Percentiles rank a stretch among this genome's conserved stretches.
Evolutionary conservation across 2,113 vertebrate species (phyloP).

Genomic region (Sminthopsis crassicaudata): DNA sequence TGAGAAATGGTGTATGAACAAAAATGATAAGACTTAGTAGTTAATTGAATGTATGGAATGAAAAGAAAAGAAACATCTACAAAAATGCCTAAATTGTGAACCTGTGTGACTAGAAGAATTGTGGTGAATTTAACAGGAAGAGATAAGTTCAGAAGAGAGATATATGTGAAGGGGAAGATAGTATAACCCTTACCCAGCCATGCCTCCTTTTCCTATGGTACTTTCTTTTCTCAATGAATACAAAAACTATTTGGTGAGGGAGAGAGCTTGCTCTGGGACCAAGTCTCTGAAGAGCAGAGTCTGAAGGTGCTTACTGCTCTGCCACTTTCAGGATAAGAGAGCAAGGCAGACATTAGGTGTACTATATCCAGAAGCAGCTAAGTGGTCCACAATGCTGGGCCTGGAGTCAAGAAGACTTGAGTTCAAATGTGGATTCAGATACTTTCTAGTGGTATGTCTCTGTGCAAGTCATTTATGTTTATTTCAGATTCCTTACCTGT

Average conservation of each 20-base stretch:
- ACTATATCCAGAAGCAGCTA: neutral
- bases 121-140: neutral
- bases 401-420: neutral
- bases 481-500: neutral
- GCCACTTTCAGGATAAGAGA: neutral
- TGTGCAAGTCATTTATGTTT: neutral
- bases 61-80: neutral
- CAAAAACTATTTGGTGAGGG: neutral
- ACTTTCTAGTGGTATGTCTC: neutral
- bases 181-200: too few species aligned
- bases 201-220: neutral
- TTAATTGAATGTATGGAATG: neutral
- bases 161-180: too few species aligned
- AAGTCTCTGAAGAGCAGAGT: neutral
- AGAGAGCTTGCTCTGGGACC: neutral
- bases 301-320: neutral
- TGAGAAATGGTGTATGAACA: neutral
- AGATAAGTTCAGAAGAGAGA: too few species aligned
- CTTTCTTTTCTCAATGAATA: neutral
- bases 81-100: neutral
- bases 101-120: neutral
- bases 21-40: neutral
- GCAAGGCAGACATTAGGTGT: neutral
- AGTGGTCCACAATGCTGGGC: neutral
- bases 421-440: neutral